Conservation (phyloP, 2,113 vertebrate genomes). For the Uropsilus gracilis region DNA sequence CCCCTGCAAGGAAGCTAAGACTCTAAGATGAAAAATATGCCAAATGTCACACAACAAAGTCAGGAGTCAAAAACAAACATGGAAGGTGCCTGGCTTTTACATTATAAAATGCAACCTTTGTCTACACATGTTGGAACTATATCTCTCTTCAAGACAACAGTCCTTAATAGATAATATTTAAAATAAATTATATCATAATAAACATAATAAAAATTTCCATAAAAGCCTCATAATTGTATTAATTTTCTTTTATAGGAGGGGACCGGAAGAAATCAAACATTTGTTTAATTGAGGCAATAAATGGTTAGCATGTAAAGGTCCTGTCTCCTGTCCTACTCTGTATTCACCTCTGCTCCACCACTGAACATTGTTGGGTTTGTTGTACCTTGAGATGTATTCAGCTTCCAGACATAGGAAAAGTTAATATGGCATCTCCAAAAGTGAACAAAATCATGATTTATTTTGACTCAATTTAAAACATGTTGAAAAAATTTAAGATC, state of each 20-base stretch:
- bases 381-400: neutral
- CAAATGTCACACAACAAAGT: neutral
- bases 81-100: neutral
- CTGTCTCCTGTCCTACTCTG: neutral
- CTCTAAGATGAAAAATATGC: neutral
- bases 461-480: neutral
- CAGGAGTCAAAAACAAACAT: constrained; percentile 15
- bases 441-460: neutral
- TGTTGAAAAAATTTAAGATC: constrained; percentile 10
- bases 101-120: neutral
- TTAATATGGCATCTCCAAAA: neutral
- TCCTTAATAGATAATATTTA: neutral
- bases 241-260: neutral
- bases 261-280: neutral
- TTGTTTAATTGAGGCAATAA: neutral
- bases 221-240: neutral
- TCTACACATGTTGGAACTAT: neutral
- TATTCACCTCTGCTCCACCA: neutral
- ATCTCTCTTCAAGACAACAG: constrained; percentile 18
- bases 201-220: constrained; percentile 6
- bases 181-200: neutral
- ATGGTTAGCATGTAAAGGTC: neutral
- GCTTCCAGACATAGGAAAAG: neutral
- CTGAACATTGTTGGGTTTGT: neutral
- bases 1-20: neutral